Evolutionary conservation across 2,113 vertebrate species (phyloP).

Genomic region (Tachysurus vachellii): DNA sequence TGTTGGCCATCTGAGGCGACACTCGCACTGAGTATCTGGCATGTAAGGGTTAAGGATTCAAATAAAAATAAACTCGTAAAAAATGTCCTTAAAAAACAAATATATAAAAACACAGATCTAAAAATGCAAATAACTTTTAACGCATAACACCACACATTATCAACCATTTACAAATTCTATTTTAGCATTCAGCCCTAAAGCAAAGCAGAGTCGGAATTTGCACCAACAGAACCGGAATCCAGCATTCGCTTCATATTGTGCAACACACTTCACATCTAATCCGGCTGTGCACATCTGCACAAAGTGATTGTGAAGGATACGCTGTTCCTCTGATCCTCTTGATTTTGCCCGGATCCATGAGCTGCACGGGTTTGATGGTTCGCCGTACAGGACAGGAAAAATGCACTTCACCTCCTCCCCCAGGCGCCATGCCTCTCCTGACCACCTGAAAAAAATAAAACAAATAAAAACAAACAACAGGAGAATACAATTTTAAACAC

Average conservation of each 20-base stretch:
- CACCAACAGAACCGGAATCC: background rate
- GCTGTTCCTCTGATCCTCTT: slow-evolving; percentile 93
- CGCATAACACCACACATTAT: background rate
- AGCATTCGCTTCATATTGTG: background rate
- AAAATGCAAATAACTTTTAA: background rate
- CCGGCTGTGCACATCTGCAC: background rate
- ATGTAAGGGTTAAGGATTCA: slow-evolving; percentile 57
- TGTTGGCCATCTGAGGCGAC: slow-evolving; percentile 95
- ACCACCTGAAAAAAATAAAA: slow-evolving; percentile 72
- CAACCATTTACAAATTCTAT: background rate
- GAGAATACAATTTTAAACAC: background rate
- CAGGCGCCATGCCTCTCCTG: slow-evolving; percentile 91
- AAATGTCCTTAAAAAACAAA: background rate
- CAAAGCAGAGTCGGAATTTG: background rate
- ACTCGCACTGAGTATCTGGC: slow-evolving; percentile 89
- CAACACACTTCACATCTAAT: background rate
- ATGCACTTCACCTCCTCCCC: slow-evolving; percentile 89
- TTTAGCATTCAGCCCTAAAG: background rate
- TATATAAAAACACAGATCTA: background rate
- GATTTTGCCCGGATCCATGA: slow-evolving; percentile 92
- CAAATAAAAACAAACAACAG: background rate
- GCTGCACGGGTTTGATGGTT: slow-evolving; percentile 82
- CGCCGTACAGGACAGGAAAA: slow-evolving; percentile 87
- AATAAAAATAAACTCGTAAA: background rate
- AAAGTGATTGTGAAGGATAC: slow-evolving; percentile 81